A percentile compares a stretch with the other conserved stretches of the same genome.
These are phyloP conservation scores for Pantherophis guttatus DNA, from an alignment of 2,113 vertebrate species.

Conservation along the genomic window DNA sequence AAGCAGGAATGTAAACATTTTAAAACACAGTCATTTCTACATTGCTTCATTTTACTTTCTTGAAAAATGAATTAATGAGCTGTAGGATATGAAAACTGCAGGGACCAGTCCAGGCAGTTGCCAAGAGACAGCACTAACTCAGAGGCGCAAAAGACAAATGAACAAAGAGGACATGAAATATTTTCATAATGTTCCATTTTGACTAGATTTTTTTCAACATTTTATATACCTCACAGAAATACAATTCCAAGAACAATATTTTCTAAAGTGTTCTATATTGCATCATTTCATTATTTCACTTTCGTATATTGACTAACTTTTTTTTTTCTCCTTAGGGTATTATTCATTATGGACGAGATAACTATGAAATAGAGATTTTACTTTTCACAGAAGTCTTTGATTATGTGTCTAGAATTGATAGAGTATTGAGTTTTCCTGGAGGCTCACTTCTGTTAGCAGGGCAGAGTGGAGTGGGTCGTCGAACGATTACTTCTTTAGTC, in stretches of 20 bases:
- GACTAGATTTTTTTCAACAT: background rate
- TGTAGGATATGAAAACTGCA: background rate
- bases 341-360: conserved; percentile 89
- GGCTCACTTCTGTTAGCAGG: conserved; percentile 93
- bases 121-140: background rate
- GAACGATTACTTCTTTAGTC: conserved; percentile 84
- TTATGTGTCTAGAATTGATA: conserved; percentile 84
- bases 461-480: conserved; percentile 89
- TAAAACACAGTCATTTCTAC: background rate
- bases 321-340: conserved; percentile 75
- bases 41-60: background rate
- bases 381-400: conserved; percentile 92
- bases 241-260: background rate
- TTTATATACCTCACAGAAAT: background rate
- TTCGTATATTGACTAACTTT: conserved; percentile 29
- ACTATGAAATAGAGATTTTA: conserved; percentile 85
- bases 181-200: background rate
- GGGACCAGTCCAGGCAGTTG: background rate
- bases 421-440: conserved; percentile 88
- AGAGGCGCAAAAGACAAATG: background rate
- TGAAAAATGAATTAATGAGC: background rate
- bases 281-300: background rate
- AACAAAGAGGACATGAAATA: background rate
- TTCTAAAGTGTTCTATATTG: conserved; percentile 2
- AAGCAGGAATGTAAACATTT: background rate